Evolutionary conservation across 2,797 vertebrate species (phyloP).

Genomic region (Aplochiton taeniatus): DNA sequence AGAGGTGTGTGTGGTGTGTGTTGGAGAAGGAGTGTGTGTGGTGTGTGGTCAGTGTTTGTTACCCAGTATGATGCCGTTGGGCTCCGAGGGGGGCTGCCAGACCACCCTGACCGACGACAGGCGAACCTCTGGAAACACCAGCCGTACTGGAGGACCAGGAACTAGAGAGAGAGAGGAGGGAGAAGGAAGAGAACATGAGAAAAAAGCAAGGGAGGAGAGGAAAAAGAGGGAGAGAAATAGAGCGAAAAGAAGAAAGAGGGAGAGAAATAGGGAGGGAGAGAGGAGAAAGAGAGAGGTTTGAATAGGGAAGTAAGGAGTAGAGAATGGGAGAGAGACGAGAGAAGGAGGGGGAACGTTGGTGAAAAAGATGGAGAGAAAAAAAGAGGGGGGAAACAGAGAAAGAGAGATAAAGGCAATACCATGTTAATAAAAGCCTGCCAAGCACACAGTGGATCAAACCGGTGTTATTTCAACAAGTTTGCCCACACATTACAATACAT

Average conservation of each 20-base stretch:
- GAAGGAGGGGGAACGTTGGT: background rate
- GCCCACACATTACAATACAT: too few species aligned
- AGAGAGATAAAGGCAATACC: background rate
- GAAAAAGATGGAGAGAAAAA: background rate
- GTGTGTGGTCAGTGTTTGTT: slow-evolving; percentile 58
- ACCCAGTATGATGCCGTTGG: slow-evolving; percentile 94
- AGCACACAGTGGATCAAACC: too few species aligned
- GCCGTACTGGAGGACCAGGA: slow-evolving; percentile 86
- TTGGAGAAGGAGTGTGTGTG: slow-evolving; percentile 6
- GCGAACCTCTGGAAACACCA: slow-evolving; percentile 94
- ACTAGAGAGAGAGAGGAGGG: slow-evolving; percentile 64
- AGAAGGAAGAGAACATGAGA: slow-evolving; percentile 3
- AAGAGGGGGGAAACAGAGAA: background rate
- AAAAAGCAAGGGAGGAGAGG: slow-evolving; percentile 3
- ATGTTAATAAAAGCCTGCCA: too few species aligned
- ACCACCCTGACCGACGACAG: slow-evolving; percentile 86
- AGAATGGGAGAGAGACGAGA: background rate
- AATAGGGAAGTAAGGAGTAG: too few species aligned
- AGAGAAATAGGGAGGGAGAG: background rate
- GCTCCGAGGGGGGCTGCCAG: slow-evolving; percentile 90
- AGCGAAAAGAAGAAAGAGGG: background rate
- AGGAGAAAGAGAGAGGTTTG: too few species aligned
- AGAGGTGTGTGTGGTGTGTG: background rate
- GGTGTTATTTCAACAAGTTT: too few species aligned
- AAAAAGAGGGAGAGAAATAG: slow-evolving; percentile 22